These are phyloP conservation scores for Pangasius sanitwongsei DNA, from an alignment of 2,797 vertebrate species.

Conservation along the genomic window DNA sequence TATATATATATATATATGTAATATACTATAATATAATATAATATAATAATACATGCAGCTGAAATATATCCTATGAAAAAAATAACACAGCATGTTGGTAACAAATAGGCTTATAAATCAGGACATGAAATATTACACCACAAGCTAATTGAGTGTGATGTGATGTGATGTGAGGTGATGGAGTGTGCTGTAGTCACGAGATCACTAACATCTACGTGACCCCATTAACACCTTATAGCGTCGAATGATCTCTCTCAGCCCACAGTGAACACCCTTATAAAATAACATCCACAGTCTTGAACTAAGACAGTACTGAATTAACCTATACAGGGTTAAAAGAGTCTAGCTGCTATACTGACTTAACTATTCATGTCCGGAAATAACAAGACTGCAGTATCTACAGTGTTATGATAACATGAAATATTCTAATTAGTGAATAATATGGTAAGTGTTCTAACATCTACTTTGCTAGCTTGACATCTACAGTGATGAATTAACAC, in stretches of 20 bases:
- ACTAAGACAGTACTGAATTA: neutral
- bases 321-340: neutral
- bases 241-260: neutral
- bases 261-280: neutral
- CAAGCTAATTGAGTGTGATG: neutral
- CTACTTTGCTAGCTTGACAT: neutral
- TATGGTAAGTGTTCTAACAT: neutral
- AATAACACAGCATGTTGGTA: neutral
- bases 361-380: neutral
- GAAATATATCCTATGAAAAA: neutral
- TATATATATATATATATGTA: too few species aligned
- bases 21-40: too few species aligned
- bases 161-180: conserved; percentile 5
- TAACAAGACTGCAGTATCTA: too few species aligned
- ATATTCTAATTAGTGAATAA: neutral
- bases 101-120: neutral
- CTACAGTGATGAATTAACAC: neutral
- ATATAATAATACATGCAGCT: neutral
- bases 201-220: conserved; percentile 6
- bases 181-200: conserved; percentile 3
- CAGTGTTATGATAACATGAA: neutral
- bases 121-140: conserved; percentile 1
- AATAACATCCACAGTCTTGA: neutral
- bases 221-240: conserved; percentile 13
- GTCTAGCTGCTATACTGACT: neutral